These are phyloP conservation scores for Ptychadena robeensis DNA, from an alignment of 2,797 vertebrate species.

Conservation along the genomic window DNA sequence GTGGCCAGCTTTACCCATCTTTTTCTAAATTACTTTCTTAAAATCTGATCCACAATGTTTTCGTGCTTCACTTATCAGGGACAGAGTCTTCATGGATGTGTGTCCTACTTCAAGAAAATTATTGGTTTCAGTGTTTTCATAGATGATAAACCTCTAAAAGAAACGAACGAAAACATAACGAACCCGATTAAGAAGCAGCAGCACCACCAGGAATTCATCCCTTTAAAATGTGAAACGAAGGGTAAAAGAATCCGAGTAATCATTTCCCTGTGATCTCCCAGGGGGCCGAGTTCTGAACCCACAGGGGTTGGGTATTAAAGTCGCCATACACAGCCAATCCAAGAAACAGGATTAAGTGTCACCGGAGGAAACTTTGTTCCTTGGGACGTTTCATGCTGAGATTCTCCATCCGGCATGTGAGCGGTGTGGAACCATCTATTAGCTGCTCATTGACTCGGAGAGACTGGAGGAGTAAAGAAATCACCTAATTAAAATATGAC, in stretches of 20 bases:
- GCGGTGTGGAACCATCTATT: conserved; percentile 65
- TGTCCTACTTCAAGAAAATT: too few species aligned
- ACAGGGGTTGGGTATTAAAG: conserved; percentile 20
- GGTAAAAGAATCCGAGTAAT: not conserved
- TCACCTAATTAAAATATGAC: conserved; percentile 77
- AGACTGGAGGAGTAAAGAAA: conserved; percentile 12
- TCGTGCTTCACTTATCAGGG: too few species aligned
- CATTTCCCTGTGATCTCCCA: not conserved
- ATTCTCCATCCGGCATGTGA: conserved; percentile 67
- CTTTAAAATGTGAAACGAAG: not conserved
- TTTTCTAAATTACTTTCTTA: too few species aligned
- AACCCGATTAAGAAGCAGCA: not conserved
- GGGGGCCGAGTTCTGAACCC: not conserved
- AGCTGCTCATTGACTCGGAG: conserved; percentile 67
- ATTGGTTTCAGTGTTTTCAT: not conserved
- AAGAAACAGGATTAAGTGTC: conserved; percentile 37
- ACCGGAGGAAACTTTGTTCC: conserved; percentile 24
- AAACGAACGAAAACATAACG: not conserved
- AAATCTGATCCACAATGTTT: too few species aligned
- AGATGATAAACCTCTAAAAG: too few species aligned
- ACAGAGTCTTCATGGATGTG: too few species aligned
- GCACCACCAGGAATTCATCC: not conserved
- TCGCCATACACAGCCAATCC: conserved; percentile 37
- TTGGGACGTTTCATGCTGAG: conserved; percentile 63
- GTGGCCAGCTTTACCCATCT: too few species aligned